Evolutionary conservation across 2,797 vertebrate species (phyloP).

Genomic region (Margarornis squamiger): DNA sequence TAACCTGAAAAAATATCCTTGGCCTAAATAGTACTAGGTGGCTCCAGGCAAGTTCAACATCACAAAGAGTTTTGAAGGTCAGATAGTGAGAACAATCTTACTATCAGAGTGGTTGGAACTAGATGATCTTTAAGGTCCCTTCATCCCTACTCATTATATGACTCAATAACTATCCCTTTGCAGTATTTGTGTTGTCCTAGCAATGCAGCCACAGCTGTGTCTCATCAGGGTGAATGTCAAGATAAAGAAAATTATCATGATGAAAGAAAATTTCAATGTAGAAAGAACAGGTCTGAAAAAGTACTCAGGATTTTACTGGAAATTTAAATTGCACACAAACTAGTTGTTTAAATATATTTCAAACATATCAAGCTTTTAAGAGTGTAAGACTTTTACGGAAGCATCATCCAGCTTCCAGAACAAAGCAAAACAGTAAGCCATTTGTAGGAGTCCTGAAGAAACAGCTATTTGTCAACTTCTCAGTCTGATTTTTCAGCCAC

Average conservation of each 20-base stretch:
- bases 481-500: background rate
- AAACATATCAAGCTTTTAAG: background rate
- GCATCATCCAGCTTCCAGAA: background rate
- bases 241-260: background rate
- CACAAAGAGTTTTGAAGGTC: background rate
- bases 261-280: no score
- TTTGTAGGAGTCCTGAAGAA: background rate
- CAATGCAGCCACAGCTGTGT: background rate
- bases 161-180: background rate
- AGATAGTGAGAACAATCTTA: background rate
- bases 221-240: accelerated
- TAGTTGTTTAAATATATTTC: background rate
- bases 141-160: background rate
- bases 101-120: background rate
- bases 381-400: background rate
- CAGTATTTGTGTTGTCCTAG: no score
- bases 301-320: background rate
- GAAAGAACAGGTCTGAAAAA: background rate
- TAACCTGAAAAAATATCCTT: background rate
- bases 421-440: background rate
- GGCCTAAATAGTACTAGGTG: background rate
- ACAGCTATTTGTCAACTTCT: background rate
- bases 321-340: background rate
- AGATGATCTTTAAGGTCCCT: background rate
- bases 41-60: background rate